Base-by-base conservation (phyloP, 2,113 vertebrate genomes). In the Corvus cornix region DNA sequence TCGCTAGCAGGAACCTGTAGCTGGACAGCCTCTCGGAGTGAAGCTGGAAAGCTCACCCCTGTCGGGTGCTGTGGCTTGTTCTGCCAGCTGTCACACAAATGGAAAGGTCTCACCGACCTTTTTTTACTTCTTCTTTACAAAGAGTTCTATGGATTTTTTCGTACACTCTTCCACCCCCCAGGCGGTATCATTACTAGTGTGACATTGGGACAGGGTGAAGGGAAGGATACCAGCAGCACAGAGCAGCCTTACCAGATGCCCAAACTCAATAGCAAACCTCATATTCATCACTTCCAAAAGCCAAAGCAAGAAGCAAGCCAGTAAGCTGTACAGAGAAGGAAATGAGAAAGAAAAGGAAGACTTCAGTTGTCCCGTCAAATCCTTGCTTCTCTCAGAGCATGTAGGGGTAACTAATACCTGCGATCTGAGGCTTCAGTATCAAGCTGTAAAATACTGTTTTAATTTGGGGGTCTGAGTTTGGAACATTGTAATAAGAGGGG, bases 211-310 rank as follows among this genome's bases (percentile, higher is more conserved):
- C 24, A 67, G 94, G 55, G 52, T 63, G 69, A 81, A 90, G n/a
- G 66, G 69, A 48, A 87, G 56, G 52, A 59, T 51, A 51, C 43
- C 76, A 75, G 9, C 48, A 80, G 85, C 68, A 86, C 46, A 33
- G 79, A 37, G 55, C 35, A 74, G 39, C 33, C 56, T 66, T 49
- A 56, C 44, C 24, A 52, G 60, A n/a, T 75, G 33, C 59, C 83
- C 48, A 22, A 23, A 52, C 80, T 88, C 31, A 16, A 33, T 10
- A 60, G 28, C 13, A 63, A 82, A 86, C n/a, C 72, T 80, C 75
- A 89, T 68, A 95, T 97, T 93, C 91, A 93, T 95, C 72, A 77
- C 49, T 52, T 95, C 83, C 63, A 81, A 72, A 85, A 97, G 82
- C 74, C 53, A 52, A 95, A 90, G 53, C 55, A 76, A 62, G 81